Evolutionary conservation across 2,797 vertebrate genomes (phyloP).

Genomic region (Euthynnus affinis): DNA sequence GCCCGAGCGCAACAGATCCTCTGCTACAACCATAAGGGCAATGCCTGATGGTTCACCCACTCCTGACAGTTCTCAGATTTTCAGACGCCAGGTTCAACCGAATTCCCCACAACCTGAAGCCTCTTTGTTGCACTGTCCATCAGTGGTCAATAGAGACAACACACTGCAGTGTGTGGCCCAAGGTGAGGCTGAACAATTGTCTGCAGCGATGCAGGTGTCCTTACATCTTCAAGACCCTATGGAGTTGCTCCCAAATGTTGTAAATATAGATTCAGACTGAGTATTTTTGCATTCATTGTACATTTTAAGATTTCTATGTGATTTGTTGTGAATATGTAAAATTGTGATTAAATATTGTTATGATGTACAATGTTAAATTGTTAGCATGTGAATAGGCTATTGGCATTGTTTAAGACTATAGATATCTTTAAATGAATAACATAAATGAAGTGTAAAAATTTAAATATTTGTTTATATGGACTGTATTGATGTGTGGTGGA

Average conservation of each 20-base stretch:
- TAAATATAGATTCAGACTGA: conserved; percentile 67
- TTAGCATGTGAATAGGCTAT: conserved; percentile 17
- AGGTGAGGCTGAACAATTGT: conserved; percentile 14
- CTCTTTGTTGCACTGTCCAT: conserved; percentile 39
- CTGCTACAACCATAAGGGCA: conserved; percentile 16
- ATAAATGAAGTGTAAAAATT: conserved; percentile 1
- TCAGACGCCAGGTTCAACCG: conserved; percentile 33
- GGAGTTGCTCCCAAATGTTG: conserved; percentile 71
- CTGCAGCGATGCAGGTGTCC: conserved; percentile 61
- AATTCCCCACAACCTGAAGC: conserved; percentile 15
- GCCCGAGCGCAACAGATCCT: conserved; percentile 60
- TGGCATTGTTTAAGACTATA: not conserved
- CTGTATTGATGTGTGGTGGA: not conserved
- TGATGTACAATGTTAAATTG: not conserved
- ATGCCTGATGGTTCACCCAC: conserved; percentile 43
- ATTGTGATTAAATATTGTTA: conserved; percentile 8
- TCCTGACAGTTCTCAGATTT: conserved; percentile 46
- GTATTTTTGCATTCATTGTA: conserved; percentile 12
- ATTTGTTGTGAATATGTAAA: conserved; percentile 37
- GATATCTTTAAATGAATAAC: not conserved
- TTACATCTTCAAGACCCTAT: conserved; percentile 76
- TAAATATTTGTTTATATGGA: conserved; percentile 15
- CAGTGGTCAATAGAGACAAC: conserved; percentile 9
- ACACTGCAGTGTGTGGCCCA: not conserved
- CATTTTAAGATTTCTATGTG: not conserved